Base-by-base conservation (phyloP, 2,888 invertebrate species). In the Ischnus inquisitorius region DNA sequence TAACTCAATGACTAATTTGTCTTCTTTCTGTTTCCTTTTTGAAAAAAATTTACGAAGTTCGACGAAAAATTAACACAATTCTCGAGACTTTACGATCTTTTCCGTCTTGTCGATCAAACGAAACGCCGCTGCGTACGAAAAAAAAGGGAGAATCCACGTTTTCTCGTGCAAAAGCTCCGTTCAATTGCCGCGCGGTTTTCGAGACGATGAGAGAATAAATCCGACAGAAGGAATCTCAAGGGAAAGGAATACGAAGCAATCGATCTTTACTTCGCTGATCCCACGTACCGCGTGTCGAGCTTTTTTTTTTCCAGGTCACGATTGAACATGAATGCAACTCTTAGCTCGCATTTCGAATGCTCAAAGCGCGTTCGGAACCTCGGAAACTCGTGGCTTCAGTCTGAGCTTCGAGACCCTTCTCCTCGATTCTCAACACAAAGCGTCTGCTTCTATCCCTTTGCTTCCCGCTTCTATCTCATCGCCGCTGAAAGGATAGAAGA, bases 181-280 rank as follows among this genome's bases (percentile, higher is more conserved):
- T 1, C 34, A 34, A 34, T 34, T 34, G 34, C 4, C 8, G 34
- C 8, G 8, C 34, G 5, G 6, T 34, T 4, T 34, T 34, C 4
- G 34, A 5, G 34, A 34, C 8, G 34, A 34, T 34, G 34, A 8
- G 6, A 34, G 8, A 34, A 8, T 34, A 34, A 34, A 34, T 34
- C 34, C 34, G 5, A 6, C 1, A 12, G 34, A 46, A 46, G 62
- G 43, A 74, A 62, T 74, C 62, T 1, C 14, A 51, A n/a, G 12
- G 16, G 19, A 16, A 8, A 51, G 12, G 25, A 60, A 39, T n/a
- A 72, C 16, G 28, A 74, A 62, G 74, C 48, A 48, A 74, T 74
- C 74, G 62, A 74, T 74, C 74, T 74, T 74, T 14, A 28, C 43
- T 39, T 57, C 14, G n/a, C 48, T 62, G 19, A 28, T 62, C 62